Conservation (phyloP, 2,797 vertebrate species). For the Psittacula derbiana region DNA sequence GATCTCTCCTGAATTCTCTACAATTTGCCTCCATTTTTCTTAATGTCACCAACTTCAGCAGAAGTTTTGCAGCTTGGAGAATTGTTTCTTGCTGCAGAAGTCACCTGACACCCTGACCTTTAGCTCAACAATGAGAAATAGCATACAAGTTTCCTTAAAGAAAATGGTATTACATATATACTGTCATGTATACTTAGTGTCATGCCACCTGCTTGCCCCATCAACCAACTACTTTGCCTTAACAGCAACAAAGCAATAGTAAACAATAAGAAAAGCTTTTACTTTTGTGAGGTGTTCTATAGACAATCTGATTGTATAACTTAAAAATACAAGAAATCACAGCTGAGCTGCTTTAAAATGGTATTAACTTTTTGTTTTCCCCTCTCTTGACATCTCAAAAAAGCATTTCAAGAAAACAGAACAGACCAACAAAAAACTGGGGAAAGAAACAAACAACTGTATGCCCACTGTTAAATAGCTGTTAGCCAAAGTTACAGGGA, state of each 20-base stretch:
- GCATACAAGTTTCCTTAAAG: conserved; percentile 39
- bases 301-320: not conserved
- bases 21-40: conserved; percentile 60
- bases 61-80: conserved; percentile 58
- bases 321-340: conserved; percentile 6
- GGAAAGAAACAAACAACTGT: not conserved
- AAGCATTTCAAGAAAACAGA: not conserved
- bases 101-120: conserved; percentile 61
- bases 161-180: conserved; percentile 62
- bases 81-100: conserved; percentile 55
- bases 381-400: not conserved
- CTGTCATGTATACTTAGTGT: conserved; percentile 59
- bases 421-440: not conserved
- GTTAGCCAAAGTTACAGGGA: not conserved
- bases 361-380: not conserved
- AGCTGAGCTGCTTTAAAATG: not conserved
- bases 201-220: conserved; percentile 61
- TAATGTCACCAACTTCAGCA: conserved; percentile 63
- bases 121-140: conserved; percentile 61
- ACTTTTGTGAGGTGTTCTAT: not conserved
- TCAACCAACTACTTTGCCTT: conserved; percentile 3
- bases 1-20: conserved; percentile 52
- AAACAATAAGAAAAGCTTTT: conserved; percentile 19
- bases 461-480: not conserved
- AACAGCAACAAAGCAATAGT: conserved; percentile 46